phyloP scores from a whole-genome alignment of 1,140 invertebrate species.

The Rhyacophila brunnea region DNA sequence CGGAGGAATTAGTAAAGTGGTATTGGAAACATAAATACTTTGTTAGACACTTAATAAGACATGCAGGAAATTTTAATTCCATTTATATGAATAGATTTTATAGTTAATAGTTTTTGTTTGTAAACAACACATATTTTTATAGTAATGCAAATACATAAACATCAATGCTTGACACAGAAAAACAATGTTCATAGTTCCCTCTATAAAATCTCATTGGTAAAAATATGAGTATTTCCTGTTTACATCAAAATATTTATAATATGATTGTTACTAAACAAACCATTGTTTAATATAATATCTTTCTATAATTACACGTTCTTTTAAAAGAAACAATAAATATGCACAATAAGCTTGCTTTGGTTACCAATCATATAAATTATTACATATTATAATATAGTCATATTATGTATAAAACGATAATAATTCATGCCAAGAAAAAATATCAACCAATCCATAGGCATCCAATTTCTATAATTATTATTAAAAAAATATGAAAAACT shows the following conservation, averaged over 20 bases:
- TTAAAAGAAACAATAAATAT: constrained; percentile 29
- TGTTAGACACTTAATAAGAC: neutral
- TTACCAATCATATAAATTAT: constrained; percentile 22
- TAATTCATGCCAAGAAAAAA: no score
- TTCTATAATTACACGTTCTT: constrained; percentile 21
- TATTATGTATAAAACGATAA: no score
- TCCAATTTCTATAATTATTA: no score
- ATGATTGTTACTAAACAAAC: constrained; percentile 23
- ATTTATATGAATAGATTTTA: constrained; percentile 18
- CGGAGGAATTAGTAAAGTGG: neutral
- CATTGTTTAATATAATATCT: constrained; percentile 18
- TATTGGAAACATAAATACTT: neutral
- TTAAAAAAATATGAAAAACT: no score
- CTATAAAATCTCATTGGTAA: constrained; percentile 19
- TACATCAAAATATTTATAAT: constrained; percentile 24
- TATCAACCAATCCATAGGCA: no score
- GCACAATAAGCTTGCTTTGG: constrained; percentile 28
- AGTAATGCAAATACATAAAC: constrained; percentile 33
- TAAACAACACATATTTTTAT: constrained; percentile 33
- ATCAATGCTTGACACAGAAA: constrained; percentile 32
- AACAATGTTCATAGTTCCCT: constrained; percentile 24
- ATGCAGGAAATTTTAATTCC: constrained; percentile 6
- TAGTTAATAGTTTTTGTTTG: constrained; percentile 21
- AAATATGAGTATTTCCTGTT: constrained; percentile 21
- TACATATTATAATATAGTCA: no score